These are phyloP conservation scores for Harmothoe impar DNA, from an alignment of 2,888 invertebrate species.

Conservation along the genomic window DNA sequence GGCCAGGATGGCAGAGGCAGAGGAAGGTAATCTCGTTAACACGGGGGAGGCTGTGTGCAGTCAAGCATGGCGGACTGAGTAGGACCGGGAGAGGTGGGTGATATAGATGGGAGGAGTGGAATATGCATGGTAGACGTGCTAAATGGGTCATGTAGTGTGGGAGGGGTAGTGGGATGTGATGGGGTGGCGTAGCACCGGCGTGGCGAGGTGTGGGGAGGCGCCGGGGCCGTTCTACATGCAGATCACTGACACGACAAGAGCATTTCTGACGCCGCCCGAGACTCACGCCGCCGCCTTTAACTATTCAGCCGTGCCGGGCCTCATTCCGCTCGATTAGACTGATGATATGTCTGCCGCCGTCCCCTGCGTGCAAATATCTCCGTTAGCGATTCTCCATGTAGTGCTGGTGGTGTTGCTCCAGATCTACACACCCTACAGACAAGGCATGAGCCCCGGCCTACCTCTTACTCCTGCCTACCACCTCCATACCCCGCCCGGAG, in stretches of 20 bases:
- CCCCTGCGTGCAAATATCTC: slow-evolving; percentile 39
- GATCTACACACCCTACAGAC: background rate
- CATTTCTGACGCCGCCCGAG: no score
- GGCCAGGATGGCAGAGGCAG: background rate
- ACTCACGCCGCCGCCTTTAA: background rate
- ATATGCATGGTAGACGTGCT: background rate
- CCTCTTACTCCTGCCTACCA: no score
- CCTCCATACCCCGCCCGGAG: no score
- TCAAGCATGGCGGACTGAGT: no score
- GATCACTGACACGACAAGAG: no score
- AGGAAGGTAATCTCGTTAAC: background rate
- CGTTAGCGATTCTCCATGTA: background rate
- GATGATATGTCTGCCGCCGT: slow-evolving; percentile 24
- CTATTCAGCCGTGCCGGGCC: background rate
- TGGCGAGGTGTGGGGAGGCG: no score
- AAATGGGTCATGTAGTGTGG: background rate
- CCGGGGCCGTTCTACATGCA: no score
- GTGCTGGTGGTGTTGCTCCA: background rate
- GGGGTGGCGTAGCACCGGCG: background rate
- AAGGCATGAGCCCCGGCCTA: no score
- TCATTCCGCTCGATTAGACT: slow-evolving; percentile 13
- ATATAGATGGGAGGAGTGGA: no score
- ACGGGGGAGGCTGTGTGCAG: no score
- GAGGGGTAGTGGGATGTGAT: background rate
- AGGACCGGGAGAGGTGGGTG: no score